Base-by-base conservation (phyloP, 1,140 invertebrate species). In the Augochlora pura region DNA sequence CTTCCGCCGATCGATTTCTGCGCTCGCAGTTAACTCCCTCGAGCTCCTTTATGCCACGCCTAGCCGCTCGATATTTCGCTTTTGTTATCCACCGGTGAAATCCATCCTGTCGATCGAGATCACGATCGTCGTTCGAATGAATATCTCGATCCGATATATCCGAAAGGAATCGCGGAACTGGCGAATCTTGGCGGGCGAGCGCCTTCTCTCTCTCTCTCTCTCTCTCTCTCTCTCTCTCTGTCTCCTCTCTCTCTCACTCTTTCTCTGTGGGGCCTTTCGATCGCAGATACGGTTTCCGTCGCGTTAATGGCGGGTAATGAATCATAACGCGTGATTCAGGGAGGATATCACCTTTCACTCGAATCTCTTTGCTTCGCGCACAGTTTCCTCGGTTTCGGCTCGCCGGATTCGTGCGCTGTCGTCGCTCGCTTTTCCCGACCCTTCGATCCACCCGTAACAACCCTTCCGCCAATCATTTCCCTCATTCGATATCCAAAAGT, bases 1-100 rank as follows among this genome's bases (percentile, higher is more conserved):
- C 89, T 90, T 89, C 88, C 88, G 86, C 72, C 90, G 88, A 91
- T 91, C 90, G 90, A 91, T 90, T 91, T 82, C 85, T 90, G 84
- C 82, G 88, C 87, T 90, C 86, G 84, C 77, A 83, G 87, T 90
- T 86, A 86, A 91, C 87, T 91, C 88, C 87, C 87, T 83, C 77
- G 87, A 73, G 88, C 86, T 89, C 84, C 89, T 91, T 89, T 87
- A 86, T 88, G 89, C 89, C 90, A 90, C 89, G 89, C 89, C 89
- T 91, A 88, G 77, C 74, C 78, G 80, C 70, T 86, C 78, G 80
- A 83, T 81, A 64, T 71, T 57, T 70, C 67, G 21, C 27, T 16
- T 59, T 46, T 42, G 57, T 70, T 71, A 52, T 62, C 75, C 66
- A n/a, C 46, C 21, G 16, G 2, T 25, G 7, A 25, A 57, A 69